Percentiles rank a stretch among this genome's conserved stretches.
Evolutionary conservation across 2,888 invertebrate species (phyloP).

Genomic region (Archips xylosteana): DNA sequence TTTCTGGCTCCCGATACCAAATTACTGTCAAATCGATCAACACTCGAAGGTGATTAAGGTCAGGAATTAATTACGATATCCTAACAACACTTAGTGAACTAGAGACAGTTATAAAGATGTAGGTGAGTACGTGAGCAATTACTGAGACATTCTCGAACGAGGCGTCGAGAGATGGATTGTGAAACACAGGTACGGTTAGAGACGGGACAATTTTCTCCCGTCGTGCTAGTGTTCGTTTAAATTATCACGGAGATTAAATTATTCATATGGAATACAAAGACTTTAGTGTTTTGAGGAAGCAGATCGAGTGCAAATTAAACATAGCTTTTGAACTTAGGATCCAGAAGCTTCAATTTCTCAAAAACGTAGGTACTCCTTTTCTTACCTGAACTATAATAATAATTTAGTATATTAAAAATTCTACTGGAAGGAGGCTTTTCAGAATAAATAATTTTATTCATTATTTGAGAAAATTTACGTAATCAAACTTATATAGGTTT

Average conservation of each 20-base stretch:
- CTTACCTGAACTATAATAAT: not conserved
- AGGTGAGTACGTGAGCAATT: constrained; percentile 13
- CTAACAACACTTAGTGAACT: constrained; percentile 14
- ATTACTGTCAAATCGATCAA: constrained; percentile 10
- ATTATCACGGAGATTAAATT: constrained; percentile 11
- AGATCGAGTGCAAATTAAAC: not conserved
- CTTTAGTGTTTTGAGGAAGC: not conserved
- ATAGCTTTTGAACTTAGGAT: not conserved
- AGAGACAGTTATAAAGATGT: constrained; percentile 16
- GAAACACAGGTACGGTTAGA: constrained; percentile 2
- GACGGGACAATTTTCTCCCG: constrained; percentile 20
- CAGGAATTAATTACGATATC: constrained; percentile 9
- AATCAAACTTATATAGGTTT: too few relatives aligned
- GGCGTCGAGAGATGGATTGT: constrained; percentile 8
- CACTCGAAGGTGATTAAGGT: constrained; percentile 11
- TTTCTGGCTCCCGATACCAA: constrained; percentile 5
- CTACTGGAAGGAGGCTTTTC: too few relatives aligned
- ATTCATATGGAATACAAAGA: constrained; percentile 9
- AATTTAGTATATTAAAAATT: not conserved
- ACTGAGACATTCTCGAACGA: constrained; percentile 13
- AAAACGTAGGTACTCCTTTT: not conserved
- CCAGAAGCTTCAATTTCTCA: not conserved
- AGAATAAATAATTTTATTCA: too few relatives aligned
- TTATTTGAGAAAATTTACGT: too few relatives aligned
- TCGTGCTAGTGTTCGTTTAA: constrained; percentile 21